A percentile compares a stretch with the other conserved stretches of the same genome.
Evolutionary conservation across 35 echinoderm and acorn worm species (phyloP).

Genomic region (Lytechinus pictus): DNA sequence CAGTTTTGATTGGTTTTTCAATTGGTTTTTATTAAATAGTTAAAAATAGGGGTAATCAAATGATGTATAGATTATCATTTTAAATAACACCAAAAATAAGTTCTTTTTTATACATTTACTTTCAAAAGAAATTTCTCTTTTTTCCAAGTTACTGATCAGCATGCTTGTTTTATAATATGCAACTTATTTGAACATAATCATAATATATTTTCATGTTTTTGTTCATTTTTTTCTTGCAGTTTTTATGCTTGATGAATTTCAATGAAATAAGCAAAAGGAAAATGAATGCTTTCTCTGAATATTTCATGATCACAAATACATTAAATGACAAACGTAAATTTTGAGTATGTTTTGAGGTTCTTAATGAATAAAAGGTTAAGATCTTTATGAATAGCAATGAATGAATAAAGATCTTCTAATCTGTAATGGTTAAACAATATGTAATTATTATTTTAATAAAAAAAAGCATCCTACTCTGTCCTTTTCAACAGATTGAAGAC

Average conservation of each 20-base stretch:
- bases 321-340: background rate
- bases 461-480: too few species aligned
- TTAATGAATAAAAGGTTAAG: too few species aligned
- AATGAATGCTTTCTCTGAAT: background rate
- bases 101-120: background rate
- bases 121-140: background rate
- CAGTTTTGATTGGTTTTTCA: background rate
- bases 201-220: background rate
- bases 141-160: background rate
- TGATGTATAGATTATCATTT: background rate
- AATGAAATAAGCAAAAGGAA: background rate
- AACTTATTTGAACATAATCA: background rate
- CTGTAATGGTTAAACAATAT: background rate
- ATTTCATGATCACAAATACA: background rate
- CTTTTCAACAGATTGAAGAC: too few species aligned
- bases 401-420: background rate
- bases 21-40: background rate
- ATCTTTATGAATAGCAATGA: too few species aligned
- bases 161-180: background rate
- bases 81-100: slow-evolving; percentile 16
- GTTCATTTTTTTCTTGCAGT: background rate
- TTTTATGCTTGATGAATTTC: background rate
- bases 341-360: background rate
- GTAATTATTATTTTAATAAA: background rate
- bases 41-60: slow-evolving; percentile 5